Conservation (phyloP, 2,797 vertebrate species). For the Pampus argenteus region DNA sequence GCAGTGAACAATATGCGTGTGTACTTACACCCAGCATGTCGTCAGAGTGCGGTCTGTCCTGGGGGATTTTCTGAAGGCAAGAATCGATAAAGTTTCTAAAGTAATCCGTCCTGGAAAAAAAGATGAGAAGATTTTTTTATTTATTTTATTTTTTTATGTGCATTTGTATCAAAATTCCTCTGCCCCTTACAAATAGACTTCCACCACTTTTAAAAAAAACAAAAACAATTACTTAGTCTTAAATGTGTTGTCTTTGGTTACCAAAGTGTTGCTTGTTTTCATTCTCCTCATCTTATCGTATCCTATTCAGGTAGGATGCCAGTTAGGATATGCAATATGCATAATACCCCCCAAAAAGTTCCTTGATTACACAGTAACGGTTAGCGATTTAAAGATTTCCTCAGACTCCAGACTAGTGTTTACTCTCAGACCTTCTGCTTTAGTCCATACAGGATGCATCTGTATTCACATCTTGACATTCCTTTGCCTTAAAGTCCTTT, state of each 20-base stretch:
- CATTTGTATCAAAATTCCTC: no score
- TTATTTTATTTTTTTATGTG: no score
- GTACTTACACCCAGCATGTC: constrained; percentile 95
- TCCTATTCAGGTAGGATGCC: no score
- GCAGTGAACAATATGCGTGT: not conserved
- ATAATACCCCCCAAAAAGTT: not conserved
- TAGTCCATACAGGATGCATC: no score
- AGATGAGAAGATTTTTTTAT: constrained; percentile 34
- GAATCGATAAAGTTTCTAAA: constrained; percentile 99
- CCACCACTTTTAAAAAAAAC: not conserved
- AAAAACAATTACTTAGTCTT: no score
- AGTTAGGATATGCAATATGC: no score
- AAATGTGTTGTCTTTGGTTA: no score
- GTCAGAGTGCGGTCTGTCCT: constrained; percentile 97
- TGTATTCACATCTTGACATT: no score
- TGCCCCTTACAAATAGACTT: no score
- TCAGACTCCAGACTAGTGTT: not conserved
- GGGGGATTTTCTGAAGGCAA: constrained; percentile 99
- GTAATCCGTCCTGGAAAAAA: constrained; percentile 93
- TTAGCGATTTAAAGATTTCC: not conserved
- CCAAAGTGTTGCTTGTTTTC: not conserved
- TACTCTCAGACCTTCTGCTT: no score
- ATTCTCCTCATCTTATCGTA: not conserved
- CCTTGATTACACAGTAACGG: not conserved
- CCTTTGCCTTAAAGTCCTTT: no score